These are phyloP conservation scores for Euzophera pinguis DNA, from an alignment of 2,888 invertebrate genomes.

Conservation along the genomic window DNA sequence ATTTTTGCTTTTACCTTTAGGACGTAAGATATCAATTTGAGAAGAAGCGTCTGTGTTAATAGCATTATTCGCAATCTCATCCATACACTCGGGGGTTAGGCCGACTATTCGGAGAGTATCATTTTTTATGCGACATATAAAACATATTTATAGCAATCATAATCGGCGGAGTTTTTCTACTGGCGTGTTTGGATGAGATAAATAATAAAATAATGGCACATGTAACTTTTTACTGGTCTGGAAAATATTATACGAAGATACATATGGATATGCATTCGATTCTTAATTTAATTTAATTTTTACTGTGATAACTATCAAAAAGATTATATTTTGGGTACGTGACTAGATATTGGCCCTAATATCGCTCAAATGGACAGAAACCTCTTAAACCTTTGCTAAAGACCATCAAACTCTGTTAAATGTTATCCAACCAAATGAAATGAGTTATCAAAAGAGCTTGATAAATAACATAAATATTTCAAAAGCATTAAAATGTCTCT, in stretches of 20 bases:
- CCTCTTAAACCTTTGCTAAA: too few relatives aligned
- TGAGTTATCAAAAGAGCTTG: too few relatives aligned
- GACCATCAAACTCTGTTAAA: too few relatives aligned
- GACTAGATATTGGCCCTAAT: too few relatives aligned
- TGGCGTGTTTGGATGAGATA: slow-evolving; percentile 64
- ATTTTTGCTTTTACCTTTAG: slow-evolving; percentile 33
- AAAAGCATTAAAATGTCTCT: too few relatives aligned
- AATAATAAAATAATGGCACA: slow-evolving; percentile 53
- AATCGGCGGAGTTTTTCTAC: slow-evolving; percentile 71
- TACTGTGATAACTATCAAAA: too few relatives aligned
- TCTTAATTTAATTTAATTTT: too few relatives aligned
- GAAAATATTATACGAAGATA: neutral
- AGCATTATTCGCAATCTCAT: slow-evolving; percentile 80
- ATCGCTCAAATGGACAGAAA: too few relatives aligned
- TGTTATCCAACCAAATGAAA: too few relatives aligned
- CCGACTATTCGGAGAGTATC: slow-evolving; percentile 67
- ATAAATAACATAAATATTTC: too few relatives aligned
- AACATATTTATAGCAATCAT: slow-evolving; percentile 79
- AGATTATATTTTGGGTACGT: too few relatives aligned
- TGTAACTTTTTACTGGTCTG: slow-evolving; percentile 13
- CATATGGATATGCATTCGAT: too few relatives aligned
- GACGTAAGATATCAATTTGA: slow-evolving; percentile 76
- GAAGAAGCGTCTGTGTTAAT: slow-evolving; percentile 80
- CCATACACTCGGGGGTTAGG: slow-evolving; percentile 77
- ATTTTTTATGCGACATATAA: slow-evolving; percentile 79